Base-by-base conservation (phyloP, 2,888 invertebrate genomes). In the Diachrysia chrysitis region DNA sequence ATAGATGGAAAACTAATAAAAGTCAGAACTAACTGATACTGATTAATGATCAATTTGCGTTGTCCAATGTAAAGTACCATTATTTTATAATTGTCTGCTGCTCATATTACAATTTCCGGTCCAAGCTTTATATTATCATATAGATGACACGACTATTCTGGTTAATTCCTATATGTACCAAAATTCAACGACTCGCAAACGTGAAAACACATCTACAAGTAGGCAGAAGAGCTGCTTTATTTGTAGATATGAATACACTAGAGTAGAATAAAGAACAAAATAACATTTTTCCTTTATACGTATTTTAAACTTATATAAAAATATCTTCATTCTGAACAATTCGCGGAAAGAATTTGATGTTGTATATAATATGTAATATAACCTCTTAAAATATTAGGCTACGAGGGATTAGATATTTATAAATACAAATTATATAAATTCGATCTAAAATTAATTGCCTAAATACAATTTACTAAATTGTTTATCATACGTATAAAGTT, bases 281-380 rank as follows among this genome's bases (percentile, higher is more conserved):
- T 21, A 66, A 61, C 23, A 37, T 56, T 12, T 4, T 35, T 59
- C 51, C 42, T 64, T 63, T 63, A 53, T 71, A 64, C 58, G 48
- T 55, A 53, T 59, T 21, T 55, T n/a, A 53, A 60, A 48, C 42
- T 4, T 16, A n/a, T 42, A 42, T n/a, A 42, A 42, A 42, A n/a
- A 42, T 42, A 42, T 16, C 6, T n/a, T n/a, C n/a, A 42, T 42
- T 42, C 7, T 42, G 5, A n/a, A 42, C n/a, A 42, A n/a, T n/a
- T 42, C 6, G 42, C 37, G 37, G n/a, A n/a, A n/a, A 42, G n/a
- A 37, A 32, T 32, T 7, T 37, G 37, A 14, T 37, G 14, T 1
- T 37, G 14, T 14, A 37, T 37, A 14, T 37, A 37, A 3, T 42
- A 2, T 37, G 14, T 32, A 9, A 42, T 6, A 42, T n/a, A n/a